phyloP scores from a whole-genome alignment of 2,888 invertebrate genomes.

The Ischnus inquisitorius region DNA sequence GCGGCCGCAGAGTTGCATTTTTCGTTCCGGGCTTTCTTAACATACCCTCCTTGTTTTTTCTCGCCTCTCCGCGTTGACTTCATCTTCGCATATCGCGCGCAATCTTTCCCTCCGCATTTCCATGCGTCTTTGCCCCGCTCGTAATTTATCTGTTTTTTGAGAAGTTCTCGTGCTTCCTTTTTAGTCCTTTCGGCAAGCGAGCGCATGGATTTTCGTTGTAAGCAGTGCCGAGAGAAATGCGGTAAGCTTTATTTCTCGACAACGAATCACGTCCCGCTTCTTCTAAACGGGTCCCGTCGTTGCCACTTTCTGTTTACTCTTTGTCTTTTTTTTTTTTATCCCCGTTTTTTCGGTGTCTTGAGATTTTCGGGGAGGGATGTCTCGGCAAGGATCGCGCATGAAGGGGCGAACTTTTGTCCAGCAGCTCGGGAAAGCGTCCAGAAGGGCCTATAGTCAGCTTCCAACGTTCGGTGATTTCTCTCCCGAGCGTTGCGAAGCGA shows the following conservation, averaged over 20 bases:
- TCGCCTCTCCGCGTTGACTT: background rate
- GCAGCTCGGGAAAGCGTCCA: slow-evolving; percentile 13
- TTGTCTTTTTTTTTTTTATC: slow-evolving; percentile 30
- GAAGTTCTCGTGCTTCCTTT: background rate
- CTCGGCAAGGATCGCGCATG: slow-evolving; percentile 45
- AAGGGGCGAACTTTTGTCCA: slow-evolving; percentile 14
- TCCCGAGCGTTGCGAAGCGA: background rate
- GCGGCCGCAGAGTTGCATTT: too few species aligned
- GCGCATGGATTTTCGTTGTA: slow-evolving; percentile 14
- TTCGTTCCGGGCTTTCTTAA: too few species aligned
- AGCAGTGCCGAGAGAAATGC: slow-evolving; percentile 18
- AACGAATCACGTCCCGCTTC: slow-evolving; percentile 14
- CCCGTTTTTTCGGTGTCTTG: slow-evolving; percentile 32
- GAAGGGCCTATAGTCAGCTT: slow-evolving; percentile 11
- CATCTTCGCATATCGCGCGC: background rate
- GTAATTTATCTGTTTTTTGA: slow-evolving; percentile 22
- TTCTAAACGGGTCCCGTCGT: background rate
- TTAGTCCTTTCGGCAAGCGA: slow-evolving; percentile 23
- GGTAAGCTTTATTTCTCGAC: slow-evolving; percentile 39
- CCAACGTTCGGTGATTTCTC: slow-evolving; percentile 7
- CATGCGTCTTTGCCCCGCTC: background rate
- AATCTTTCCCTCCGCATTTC: background rate
- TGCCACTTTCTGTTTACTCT: slow-evolving; percentile 1
- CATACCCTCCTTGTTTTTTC: background rate
- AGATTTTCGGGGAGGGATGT: slow-evolving; percentile 37